Percentiles rank a stretch among this genome's conserved stretches.
Conservation (phyloP, 1,140 invertebrate genomes). For the Drosophila eugracilis region DNA sequence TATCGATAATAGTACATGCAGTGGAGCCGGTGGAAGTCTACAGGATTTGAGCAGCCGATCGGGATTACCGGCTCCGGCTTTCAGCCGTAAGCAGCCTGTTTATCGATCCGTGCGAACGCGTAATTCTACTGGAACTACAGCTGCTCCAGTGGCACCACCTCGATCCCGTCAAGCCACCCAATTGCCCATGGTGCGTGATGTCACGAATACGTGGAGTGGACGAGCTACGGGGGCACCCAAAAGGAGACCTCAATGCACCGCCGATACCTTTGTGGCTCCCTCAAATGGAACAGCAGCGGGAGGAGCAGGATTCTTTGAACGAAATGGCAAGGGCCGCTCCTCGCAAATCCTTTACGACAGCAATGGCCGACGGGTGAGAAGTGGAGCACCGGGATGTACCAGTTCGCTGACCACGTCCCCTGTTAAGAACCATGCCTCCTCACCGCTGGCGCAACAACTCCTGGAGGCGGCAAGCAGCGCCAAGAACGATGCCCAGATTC, state of each 20-base stretch:
- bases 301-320: constrained; percentile 85
- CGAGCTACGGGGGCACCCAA: constrained; percentile 82
- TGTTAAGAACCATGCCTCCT: constrained; percentile 86
- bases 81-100: constrained; percentile 70
- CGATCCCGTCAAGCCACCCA: constrained; percentile 76
- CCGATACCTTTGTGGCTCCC: constrained; percentile 88
- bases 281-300: neutral
- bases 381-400: constrained; percentile 58
- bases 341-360: constrained; percentile 88
- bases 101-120: constrained; percentile 79
- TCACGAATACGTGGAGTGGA: constrained; percentile 90
- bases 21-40: constrained; percentile 64
- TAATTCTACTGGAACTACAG: neutral
- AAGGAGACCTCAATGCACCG: constrained; percentile 87
- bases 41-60: constrained; percentile 70
- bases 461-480: constrained; percentile 89
- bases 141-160: constrained; percentile 5
- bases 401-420: constrained; percentile 85
- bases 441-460: constrained; percentile 89
- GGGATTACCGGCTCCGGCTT: constrained; percentile 40
- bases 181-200: constrained; percentile 80
- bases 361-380: constrained; percentile 86
- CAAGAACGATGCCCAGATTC: constrained; percentile 89
- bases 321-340: constrained; percentile 87
- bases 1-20: constrained; percentile 72